phyloP scores from a whole-genome alignment of 1,140 invertebrate species.

The Tetramorium parvispinum region DNA sequence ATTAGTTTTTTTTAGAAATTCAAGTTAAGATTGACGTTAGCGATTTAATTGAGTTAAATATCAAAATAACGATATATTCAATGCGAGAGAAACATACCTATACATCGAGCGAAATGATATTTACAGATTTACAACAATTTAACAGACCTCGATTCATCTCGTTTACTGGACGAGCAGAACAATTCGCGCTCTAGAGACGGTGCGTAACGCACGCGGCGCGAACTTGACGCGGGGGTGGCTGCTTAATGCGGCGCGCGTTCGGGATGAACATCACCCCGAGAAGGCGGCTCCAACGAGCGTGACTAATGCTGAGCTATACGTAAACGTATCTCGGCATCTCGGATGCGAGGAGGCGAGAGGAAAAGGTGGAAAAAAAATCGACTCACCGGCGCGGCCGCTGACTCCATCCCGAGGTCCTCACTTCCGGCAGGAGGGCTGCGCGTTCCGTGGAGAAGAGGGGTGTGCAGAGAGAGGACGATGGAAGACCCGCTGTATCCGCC shows the following conservation, averaged over 20 bases:
- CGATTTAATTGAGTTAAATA: no score
- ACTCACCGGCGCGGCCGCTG: neutral
- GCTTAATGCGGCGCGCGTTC: constrained; percentile 66
- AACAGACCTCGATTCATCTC: neutral
- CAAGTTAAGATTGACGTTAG: no score
- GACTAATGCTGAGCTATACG: constrained; percentile 64
- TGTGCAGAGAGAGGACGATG: neutral
- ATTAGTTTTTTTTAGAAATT: neutral
- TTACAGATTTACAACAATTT: neutral
- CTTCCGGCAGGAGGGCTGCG: constrained; percentile 36
- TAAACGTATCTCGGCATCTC: constrained; percentile 54
- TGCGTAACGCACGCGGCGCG: neutral
- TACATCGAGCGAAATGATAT: neutral
- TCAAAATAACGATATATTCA: neutral
- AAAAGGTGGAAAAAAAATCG: neutral
- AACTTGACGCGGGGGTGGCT: neutral
- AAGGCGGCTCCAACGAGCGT: constrained; percentile 69
- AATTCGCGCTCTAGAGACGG: neutral
- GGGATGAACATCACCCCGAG: constrained; percentile 61
- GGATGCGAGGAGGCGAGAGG: constrained; percentile 18
- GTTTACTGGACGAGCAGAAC: neutral
- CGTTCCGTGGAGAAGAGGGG: constrained; percentile 34
- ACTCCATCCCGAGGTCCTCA: constrained; percentile 18
- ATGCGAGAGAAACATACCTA: neutral
- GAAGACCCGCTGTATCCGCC: constrained; percentile 51